These are phyloP conservation scores for Gymnobelideus leadbeateri DNA, from an alignment of 2,113 vertebrate species.

Conservation along the genomic window DNA sequence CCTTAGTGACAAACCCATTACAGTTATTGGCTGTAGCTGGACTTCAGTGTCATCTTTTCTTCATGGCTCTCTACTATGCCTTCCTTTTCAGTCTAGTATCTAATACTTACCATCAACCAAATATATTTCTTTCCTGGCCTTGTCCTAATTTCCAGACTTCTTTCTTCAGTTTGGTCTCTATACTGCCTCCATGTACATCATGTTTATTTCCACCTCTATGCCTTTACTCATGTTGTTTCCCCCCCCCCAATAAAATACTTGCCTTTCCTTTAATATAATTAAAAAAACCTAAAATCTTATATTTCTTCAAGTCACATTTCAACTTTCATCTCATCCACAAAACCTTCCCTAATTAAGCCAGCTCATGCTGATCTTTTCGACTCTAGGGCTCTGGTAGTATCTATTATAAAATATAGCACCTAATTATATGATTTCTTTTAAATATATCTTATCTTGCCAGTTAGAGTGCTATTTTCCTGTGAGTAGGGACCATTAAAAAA, in stretches of 20 bases:
- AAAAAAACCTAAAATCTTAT: neutral
- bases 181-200: neutral
- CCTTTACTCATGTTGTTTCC: neutral
- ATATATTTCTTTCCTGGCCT: neutral
- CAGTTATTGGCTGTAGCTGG: neutral
- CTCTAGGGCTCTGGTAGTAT: neutral
- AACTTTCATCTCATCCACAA: neutral
- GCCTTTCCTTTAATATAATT: neutral
- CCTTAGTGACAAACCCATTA: neutral
- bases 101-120: neutral
- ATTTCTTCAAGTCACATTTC: neutral
- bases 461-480: constrained; percentile 8
- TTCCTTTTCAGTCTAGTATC: neutral
- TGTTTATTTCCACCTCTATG: neutral
- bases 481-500: constrained; percentile 22
- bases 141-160: neutral
- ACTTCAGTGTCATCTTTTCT: neutral
- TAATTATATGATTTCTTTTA: neutral
- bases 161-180: neutral
- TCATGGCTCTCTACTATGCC: neutral
- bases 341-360: neutral
- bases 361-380: neutral
- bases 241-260: neutral
- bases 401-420: neutral
- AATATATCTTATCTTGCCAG: constrained; percentile 21